Conservation (phyloP, 2,888 invertebrate species). For the Leptarthrus brevirostris region DNA sequence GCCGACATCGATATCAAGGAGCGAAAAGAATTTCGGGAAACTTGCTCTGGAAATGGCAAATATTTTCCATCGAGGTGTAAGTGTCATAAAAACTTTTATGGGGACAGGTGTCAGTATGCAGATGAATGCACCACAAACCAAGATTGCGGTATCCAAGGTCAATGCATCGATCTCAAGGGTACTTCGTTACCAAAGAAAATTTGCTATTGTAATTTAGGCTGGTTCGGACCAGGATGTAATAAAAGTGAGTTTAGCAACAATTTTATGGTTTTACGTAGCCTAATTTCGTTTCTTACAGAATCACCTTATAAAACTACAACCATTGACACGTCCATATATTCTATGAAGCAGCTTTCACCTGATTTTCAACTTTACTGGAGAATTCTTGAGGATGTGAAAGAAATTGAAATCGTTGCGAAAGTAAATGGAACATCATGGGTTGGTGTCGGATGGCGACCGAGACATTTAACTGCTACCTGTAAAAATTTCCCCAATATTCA, state of each 20-base stretch:
- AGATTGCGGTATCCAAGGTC: conserved; percentile 88
- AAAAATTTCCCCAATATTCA: conserved; percentile 81
- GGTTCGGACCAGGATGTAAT: conserved; percentile 86
- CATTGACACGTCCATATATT: conserved; percentile 78
- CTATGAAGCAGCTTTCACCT: conserved; percentile 77
- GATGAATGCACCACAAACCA: conserved; percentile 88
- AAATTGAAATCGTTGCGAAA: conserved; percentile 87
- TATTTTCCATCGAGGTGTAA: conserved; percentile 82
- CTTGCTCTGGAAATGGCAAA: conserved; percentile 87
- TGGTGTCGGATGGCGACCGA: conserved; percentile 92
- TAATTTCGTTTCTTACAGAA: conserved; percentile 68
- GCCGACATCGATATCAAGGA: conserved; percentile 88
- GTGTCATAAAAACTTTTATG: conserved; percentile 84
- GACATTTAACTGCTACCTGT: conserved; percentile 77
- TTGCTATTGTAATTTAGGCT: conserved; percentile 92
- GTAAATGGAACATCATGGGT: conserved; percentile 91
- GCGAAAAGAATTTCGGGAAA: conserved; percentile 83
- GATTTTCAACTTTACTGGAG: conserved; percentile 87
- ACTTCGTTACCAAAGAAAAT: conserved; percentile 84
- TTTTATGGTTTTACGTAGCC: neutral
- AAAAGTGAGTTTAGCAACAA: conserved; percentile 81
- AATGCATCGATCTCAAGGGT: conserved; percentile 84
- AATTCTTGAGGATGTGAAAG: conserved; percentile 82
- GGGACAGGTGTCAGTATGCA: conserved; percentile 85
- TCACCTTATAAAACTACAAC: conserved; percentile 80